A percentile compares a stretch with the other conserved stretches of the same genome.
Conservation (phyloP, 2,113 vertebrate genomes). For the Leiothrix lutea region DNA sequence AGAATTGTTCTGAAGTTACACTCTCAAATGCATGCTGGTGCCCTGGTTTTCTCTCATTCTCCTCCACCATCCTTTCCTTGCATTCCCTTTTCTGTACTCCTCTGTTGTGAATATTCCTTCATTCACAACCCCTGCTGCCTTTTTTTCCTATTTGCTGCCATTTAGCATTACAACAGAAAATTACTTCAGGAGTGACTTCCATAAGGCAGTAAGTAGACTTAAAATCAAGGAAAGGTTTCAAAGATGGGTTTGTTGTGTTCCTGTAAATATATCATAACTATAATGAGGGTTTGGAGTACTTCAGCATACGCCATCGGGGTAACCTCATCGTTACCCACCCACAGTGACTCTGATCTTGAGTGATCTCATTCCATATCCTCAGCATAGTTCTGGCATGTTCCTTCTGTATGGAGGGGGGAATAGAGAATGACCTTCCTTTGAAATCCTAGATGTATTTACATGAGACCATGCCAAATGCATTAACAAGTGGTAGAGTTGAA, state of each 20-base stretch:
- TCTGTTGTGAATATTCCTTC: not conserved
- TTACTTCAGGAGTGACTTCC: not conserved
- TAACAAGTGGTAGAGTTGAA: conserved; percentile 51
- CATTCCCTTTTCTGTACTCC: not conserved
- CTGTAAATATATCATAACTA: conserved; percentile 9
- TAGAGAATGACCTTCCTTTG: conserved; percentile 40
- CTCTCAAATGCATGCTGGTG: not conserved
- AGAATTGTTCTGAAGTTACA: not conserved
- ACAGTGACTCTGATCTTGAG: conserved; percentile 5
- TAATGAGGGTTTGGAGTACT: conserved; percentile 32
- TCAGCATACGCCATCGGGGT: not conserved
- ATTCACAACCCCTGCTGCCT: rapidly evolving
- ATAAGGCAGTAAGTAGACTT: not conserved
- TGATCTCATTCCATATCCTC: conserved; percentile 57
- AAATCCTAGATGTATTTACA: conserved; percentile 51
- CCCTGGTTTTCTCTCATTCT: not conserved
- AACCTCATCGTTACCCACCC: conserved; percentile 50
- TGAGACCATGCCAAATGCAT: conserved; percentile 23
- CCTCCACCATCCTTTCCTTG: not conserved
- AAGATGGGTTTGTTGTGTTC: conserved; percentile 20
- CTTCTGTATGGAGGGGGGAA: not conserved
- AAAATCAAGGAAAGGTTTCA: not conserved
- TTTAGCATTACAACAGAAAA: not conserved
- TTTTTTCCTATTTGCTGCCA: not conserved
- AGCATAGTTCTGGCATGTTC: conserved; percentile 20